Conservation (phyloP, 2,888 invertebrate species). For the Fragum whitleyi region DNA sequence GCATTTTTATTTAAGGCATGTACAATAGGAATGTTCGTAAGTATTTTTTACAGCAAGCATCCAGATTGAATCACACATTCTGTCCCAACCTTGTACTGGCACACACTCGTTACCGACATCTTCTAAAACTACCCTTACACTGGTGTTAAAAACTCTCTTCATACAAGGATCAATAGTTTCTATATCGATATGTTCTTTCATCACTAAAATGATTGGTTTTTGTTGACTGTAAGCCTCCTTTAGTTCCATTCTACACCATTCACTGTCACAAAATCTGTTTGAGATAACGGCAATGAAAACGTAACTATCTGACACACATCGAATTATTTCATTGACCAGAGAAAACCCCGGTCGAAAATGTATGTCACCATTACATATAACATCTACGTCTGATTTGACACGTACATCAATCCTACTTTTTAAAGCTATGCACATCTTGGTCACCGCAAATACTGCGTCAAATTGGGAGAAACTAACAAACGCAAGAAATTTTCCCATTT, state of each 20-base stretch:
- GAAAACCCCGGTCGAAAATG: slow-evolving; percentile 6
- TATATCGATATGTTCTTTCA: neutral
- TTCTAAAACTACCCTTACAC: neutral
- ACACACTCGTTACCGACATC: too few relatives aligned
- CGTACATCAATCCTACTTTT: too few relatives aligned
- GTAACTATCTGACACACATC: neutral
- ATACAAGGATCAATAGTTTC: neutral
- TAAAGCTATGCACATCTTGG: too few relatives aligned
- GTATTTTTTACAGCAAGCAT: too few relatives aligned
- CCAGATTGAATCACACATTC: too few relatives aligned
- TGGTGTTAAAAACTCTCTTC: neutral
- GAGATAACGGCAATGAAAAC: neutral
- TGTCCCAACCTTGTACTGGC: too few relatives aligned
- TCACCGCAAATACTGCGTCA: too few relatives aligned
- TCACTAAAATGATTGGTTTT: neutral
- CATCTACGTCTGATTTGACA: neutral
- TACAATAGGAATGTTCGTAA: too few relatives aligned
- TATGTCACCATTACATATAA: neutral
- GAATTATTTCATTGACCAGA: neutral
- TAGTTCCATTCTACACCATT: slow-evolving; percentile 1
- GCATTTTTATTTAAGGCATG: too few relatives aligned
- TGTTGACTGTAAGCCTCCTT: slow-evolving; percentile 1
- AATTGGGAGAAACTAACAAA: too few relatives aligned
- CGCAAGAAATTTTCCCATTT: too few relatives aligned
- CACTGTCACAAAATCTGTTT: neutral